A percentile compares a stretch with the other conserved stretches of the same genome.
Conservation (phyloP, 1,140 invertebrate genomes). For the Contarinia nasturtii region DNA sequence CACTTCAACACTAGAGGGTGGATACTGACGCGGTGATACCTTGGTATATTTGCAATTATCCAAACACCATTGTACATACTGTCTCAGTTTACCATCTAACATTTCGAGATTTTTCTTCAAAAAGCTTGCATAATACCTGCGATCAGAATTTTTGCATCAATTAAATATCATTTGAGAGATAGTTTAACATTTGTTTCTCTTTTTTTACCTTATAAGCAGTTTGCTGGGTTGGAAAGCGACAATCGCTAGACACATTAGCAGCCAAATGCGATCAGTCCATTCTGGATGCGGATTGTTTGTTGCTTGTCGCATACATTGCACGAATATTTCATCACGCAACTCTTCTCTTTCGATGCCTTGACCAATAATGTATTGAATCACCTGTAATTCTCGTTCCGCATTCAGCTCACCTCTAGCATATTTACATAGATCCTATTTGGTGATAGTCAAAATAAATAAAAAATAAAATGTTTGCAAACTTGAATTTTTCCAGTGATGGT, state of each 20-base stretch:
- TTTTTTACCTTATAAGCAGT: constrained; percentile 40
- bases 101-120: constrained; percentile 39
- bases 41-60: constrained; percentile 81
- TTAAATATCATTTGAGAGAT: too few relatives aligned
- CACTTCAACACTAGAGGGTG: constrained; percentile 83
- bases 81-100: constrained; percentile 37
- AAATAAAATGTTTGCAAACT: too few relatives aligned
- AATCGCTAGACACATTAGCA: constrained; percentile 69
- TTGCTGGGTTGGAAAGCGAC: constrained; percentile 87
- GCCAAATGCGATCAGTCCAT: constrained; percentile 66
- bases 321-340: constrained; percentile 70
- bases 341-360: constrained; percentile 77
- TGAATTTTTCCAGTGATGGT: too few relatives aligned
- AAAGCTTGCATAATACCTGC: constrained; percentile 54
- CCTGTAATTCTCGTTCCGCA: constrained; percentile 55
- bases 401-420: constrained; percentile 73
- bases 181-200: constrained; percentile 18
- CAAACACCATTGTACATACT: constrained; percentile 86
- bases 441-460: too few relatives aligned
- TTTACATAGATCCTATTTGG: constrained; percentile 57
- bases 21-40: constrained; percentile 58
- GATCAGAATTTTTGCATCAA: too few relatives aligned
- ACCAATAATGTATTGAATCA: constrained; percentile 69
- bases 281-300: constrained; percentile 71
- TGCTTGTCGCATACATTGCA: constrained; percentile 70